These are phyloP conservation scores for Magallana gigas DNA, from an alignment of 1,140 invertebrate species.

Conservation along the genomic window DNA sequence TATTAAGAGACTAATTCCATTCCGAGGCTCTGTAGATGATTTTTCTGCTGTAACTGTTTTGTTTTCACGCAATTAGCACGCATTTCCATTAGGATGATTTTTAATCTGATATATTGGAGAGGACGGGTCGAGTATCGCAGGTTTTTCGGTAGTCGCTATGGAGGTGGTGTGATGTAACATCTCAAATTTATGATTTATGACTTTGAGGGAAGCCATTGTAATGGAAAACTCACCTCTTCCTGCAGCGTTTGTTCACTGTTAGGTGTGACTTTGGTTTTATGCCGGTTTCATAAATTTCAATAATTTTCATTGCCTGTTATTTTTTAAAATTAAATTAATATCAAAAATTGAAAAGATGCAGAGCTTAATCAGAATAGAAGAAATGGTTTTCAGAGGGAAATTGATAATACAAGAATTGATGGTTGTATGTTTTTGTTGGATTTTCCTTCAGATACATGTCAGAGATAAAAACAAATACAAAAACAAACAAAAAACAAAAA, in stretches of 20 bases:
- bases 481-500: no score
- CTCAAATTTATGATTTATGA: conserved; percentile 31
- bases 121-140: neutral
- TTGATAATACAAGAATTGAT: no score
- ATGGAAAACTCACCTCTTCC: neutral
- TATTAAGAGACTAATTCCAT: neutral
- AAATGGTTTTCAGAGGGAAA: no score
- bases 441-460: no score
- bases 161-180: neutral
- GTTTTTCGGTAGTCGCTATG: neutral
- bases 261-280: conserved; percentile 21
- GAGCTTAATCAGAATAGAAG: neutral
- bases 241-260: neutral
- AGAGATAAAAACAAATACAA: no score
- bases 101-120: neutral
- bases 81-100: neutral
- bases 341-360: conserved; percentile 1
- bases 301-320: neutral
- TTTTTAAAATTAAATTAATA: neutral
- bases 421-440: no score
- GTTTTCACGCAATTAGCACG: conserved; percentile 21
- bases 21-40: neutral
- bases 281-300: conserved; percentile 11
- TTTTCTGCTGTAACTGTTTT: neutral
- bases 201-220: conserved; percentile 4